Base-by-base conservation (phyloP, 2,797 vertebrate species). In the Manis crassicaudata region DNA sequence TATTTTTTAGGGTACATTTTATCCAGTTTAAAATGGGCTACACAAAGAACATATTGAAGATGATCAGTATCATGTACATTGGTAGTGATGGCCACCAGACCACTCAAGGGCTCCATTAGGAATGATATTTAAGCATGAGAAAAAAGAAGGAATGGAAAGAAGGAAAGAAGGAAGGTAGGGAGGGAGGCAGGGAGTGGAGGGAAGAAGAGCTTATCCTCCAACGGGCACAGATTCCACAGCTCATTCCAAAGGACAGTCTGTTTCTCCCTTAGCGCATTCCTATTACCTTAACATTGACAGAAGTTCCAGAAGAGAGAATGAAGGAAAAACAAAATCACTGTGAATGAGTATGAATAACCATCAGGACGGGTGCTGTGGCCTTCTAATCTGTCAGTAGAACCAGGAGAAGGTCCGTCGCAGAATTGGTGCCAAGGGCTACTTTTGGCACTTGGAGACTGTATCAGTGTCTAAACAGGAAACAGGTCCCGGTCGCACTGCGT, bases 141-240 rank as follows among this genome's bases (percentile, higher is more conserved):
- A 11, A 32, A 80, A 54, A 4, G 12, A 46, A 46, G 46, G 46
- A 46, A 46, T 12, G 46, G 11, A 46, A 27, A 8, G 8, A 27
- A 62, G 11, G 25, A 60, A 70, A 32, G 25, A 7, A 52, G 43
- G n/a, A 0, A 32, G 14, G 25, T 0, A 40, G 3, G 25, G 2
- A 50, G 8, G 50, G 1, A 50, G 4, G 16, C n/a, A n/a, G n/a
- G n/a, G n/a, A n/a, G n/a, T n/a, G n/a, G 5, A 70, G 17, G 5
- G 1, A 50, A 21, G 35, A 16, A 25, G 12, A 17, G 4, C 6
- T 77, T 35, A 60, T 81, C 73, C 10, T 83, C 21, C 37, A 86
- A n/a, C 3, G 0, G 86, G 3, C 14, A 50, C 27, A 67, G 50
- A 46, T 0, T 70, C 85, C 56, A 60, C 14, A 52, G 5, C 8